Conservation (phyloP, 2,113 vertebrate species). For the Carettochelys insculpta region DNA sequence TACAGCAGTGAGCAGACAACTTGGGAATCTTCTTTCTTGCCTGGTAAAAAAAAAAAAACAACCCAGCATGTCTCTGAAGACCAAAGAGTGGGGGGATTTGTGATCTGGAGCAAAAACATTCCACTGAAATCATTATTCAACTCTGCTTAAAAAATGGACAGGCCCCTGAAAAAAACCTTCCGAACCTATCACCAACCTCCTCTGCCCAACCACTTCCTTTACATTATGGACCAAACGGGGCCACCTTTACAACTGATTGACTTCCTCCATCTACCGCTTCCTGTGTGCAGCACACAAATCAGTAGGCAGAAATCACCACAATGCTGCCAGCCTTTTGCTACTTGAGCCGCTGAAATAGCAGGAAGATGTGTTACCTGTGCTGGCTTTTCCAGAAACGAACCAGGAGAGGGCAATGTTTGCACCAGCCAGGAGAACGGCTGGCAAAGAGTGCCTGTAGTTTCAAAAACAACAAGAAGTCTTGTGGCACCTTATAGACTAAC, state of each 20-base stretch:
- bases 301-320: not conserved
- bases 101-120: not conserved
- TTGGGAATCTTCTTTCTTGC: not conserved
- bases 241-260: not conserved
- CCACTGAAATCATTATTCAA: not conserved
- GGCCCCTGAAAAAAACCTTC: accelerated
- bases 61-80: not conserved
- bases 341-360: not conserved
- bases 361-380: not conserved
- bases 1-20: not conserved
- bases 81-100: not conserved
- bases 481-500: too few species aligned
- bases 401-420: conserved; percentile 69
- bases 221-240: not conserved
- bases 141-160: not conserved
- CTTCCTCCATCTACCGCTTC: not conserved
- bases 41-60: too few species aligned
- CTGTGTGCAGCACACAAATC: accelerated
- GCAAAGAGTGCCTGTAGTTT: not conserved
- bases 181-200: not conserved
- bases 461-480: too few species aligned
- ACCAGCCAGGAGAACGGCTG: not conserved
- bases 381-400: conserved; percentile 2
- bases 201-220: not conserved
- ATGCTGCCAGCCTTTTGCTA: not conserved